phyloP scores from a whole-genome alignment of 1,140 invertebrate species.

The Mizuhopecten yessoensis region DNA sequence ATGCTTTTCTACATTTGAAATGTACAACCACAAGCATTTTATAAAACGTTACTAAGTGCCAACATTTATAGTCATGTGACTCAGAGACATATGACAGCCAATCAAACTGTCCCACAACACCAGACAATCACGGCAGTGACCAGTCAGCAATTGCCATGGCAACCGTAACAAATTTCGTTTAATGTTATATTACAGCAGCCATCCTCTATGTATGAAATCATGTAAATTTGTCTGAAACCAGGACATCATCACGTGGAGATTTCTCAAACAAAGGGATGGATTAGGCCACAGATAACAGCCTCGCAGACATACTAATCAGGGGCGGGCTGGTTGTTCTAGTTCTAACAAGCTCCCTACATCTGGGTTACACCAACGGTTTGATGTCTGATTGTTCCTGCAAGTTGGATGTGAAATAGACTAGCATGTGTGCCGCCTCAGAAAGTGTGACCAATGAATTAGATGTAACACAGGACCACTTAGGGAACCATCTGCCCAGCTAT shows the following conservation, averaged over 20 bases:
- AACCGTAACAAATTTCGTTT: not conserved
- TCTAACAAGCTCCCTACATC: slow-evolving; percentile 17
- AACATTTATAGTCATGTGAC: too few species aligned
- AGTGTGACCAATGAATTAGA: slow-evolving; percentile 24
- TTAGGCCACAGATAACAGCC: not conserved
- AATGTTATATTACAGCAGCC: not conserved
- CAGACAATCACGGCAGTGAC: not conserved
- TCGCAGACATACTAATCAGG: not conserved
- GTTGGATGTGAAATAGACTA: not conserved
- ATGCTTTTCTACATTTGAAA: not conserved
- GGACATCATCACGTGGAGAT: not conserved
- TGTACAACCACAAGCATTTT: too few species aligned
- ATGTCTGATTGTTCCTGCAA: slow-evolving; percentile 14
- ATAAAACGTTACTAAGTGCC: too few species aligned
- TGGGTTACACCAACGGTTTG: not conserved
- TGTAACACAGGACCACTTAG: not conserved
- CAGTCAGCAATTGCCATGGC: not conserved
- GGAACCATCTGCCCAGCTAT: slow-evolving; percentile 23
- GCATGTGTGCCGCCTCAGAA: not conserved
- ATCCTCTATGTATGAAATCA: not conserved
- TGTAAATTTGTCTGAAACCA: not conserved
- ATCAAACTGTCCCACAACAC: not conserved
- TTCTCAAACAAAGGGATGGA: not conserved
- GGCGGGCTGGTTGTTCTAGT: not conserved
- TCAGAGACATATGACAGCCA: too few species aligned